Conservation (phyloP, 1,140 invertebrate genomes). For the Gonioctena quinquepunctata region DNA sequence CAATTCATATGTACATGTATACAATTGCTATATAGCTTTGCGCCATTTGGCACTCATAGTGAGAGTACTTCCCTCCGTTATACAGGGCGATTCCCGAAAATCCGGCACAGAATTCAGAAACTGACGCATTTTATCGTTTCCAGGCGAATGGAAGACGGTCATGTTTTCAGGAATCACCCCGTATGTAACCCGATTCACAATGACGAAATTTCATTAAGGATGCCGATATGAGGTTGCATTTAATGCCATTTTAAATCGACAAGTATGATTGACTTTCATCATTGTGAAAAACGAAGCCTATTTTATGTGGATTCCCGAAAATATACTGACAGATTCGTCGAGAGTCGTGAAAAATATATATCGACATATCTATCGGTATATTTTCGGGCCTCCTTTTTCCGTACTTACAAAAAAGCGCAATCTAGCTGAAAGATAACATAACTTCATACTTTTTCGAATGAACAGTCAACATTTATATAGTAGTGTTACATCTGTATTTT, state of each 20-base stretch:
- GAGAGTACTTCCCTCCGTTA: conserved; percentile 41
- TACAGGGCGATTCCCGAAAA: conserved; percentile 4
- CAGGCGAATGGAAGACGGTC: neutral
- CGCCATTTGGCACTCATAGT: conserved; percentile 37
- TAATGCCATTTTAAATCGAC: conserved; percentile 6
- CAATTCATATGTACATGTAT: conserved; percentile 43
- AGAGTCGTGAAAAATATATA: neutral
- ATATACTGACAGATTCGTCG: neutral
- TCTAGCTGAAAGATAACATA: conserved; percentile 9
- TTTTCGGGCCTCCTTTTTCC: neutral
- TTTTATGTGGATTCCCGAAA: neutral
- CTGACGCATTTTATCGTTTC: neutral
- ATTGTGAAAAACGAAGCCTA: conserved; percentile 3
- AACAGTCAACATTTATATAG: neutral
- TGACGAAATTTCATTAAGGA: conserved; percentile 1
- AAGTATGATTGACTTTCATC: neutral
- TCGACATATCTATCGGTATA: neutral
- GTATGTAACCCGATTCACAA: conserved; percentile 4
- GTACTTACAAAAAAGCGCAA: conserved; percentile 22
- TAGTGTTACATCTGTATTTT: neutral
- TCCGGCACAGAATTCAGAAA: neutral
- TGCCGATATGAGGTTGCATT: neutral
- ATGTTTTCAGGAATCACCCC: neutral
- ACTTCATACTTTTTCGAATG: neutral
- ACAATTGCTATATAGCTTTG: conserved; percentile 41